A percentile compares a stretch with the other conserved stretches of the same genome.
phyloP scores from a whole-genome alignment of 2,888 invertebrate species.

The Nasonia oneida region DNA sequence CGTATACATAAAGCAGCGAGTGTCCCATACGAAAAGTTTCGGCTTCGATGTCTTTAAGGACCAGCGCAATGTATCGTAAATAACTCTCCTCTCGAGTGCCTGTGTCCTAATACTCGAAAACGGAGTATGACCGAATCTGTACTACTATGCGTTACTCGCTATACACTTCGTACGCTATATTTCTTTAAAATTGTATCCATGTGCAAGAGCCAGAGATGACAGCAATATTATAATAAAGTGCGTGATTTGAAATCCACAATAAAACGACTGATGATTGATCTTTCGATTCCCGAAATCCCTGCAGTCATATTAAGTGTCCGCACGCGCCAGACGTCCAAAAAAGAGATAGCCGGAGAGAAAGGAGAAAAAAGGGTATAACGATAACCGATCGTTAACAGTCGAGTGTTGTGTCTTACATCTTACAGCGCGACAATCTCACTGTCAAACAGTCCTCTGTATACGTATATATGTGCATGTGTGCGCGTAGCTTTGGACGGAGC shows the following conservation, averaged over 20 bases:
- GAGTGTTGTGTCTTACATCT: conserved; percentile 17
- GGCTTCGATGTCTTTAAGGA: conserved; percentile 6
- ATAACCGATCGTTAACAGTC: conserved; percentile 13
- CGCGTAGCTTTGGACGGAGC: conserved; percentile 66
- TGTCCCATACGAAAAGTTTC: conserved; percentile 5
- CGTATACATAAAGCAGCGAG: neutral
- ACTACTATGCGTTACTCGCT: no score
- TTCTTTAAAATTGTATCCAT: neutral
- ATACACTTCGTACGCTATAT: no score
- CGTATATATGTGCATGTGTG: neutral
- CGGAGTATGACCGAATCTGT: neutral
- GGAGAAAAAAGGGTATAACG: neutral
- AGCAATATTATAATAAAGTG: conserved; percentile 1
- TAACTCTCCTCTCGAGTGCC: neutral
- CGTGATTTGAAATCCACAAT: neutral
- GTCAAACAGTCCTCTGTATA: neutral
- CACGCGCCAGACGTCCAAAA: conserved; percentile 20
- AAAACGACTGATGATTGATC: neutral
- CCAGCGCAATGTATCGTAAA: neutral
- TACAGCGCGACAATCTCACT: neutral
- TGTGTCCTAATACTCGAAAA: neutral
- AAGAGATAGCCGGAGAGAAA: neutral
- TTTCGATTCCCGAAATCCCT: neutral
- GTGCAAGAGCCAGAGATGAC: neutral
- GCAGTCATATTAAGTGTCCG: neutral